Conservation (phyloP, 2,797 vertebrate species). For the Lates japonicus region DNA sequence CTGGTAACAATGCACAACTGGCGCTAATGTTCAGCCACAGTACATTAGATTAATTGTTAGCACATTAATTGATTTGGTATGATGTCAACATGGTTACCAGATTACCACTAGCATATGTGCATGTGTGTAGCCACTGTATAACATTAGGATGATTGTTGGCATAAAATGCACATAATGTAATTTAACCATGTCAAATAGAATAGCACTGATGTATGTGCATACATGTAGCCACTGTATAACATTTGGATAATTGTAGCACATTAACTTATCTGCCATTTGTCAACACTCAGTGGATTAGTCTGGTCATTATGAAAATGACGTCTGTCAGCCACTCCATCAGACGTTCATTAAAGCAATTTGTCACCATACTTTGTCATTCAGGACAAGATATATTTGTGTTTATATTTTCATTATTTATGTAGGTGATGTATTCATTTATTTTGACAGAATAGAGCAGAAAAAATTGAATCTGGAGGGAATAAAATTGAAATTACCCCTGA, state of each 20-base stretch:
- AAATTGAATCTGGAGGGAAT: conserved; percentile 33
- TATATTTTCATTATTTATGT: conserved; percentile 51
- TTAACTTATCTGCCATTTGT: conserved; percentile 63
- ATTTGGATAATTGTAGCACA: conserved; percentile 54
- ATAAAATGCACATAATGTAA: conserved; percentile 39
- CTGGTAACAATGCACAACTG: background rate
- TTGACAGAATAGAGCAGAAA: conserved; percentile 26
- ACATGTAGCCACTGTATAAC: conserved; percentile 28
- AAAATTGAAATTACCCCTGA: conserved; percentile 18
- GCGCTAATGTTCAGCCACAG: conserved; percentile 3
- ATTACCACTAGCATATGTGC: background rate
- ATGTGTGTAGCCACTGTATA: conserved; percentile 6
- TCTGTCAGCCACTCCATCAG: conserved; percentile 61
- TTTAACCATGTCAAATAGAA: conserved; percentile 25
- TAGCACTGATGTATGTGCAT: conserved; percentile 28
- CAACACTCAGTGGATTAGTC: conserved; percentile 58
- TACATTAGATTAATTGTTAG: conserved; percentile 33
- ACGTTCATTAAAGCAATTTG: conserved; percentile 59
- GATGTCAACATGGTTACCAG: conserved; percentile 20
- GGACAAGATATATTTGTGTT: conserved; percentile 56
- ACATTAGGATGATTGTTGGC: conserved; percentile 36
- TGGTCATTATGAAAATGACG: conserved; percentile 62
- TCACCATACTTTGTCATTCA: conserved; percentile 48
- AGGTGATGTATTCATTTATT: conserved; percentile 48
- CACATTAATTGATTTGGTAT: conserved; percentile 24